These are phyloP conservation scores for Formica selysi DNA, from an alignment of 1,140 invertebrate species.

Conservation along the genomic window DNA sequence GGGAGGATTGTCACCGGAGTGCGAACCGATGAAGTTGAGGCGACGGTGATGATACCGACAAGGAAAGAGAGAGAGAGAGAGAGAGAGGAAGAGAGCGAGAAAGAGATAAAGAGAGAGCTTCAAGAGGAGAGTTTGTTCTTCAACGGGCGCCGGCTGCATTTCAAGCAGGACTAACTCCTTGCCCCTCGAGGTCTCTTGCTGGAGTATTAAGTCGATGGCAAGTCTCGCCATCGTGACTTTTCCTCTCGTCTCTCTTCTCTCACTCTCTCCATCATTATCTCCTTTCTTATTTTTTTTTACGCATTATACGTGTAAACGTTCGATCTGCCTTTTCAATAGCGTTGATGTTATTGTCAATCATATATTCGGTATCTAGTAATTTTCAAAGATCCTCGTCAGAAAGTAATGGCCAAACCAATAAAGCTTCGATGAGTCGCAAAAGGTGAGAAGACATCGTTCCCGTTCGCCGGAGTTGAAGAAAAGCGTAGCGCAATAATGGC, in stretches of 20 bases:
- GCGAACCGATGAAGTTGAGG: slow-evolving; percentile 36
- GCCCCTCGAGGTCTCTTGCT: slow-evolving; percentile 66
- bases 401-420: slow-evolving; percentile 13
- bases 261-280: slow-evolving; percentile 12
- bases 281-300: neutral
- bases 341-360: slow-evolving; percentile 20
- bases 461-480: neutral
- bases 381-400: neutral
- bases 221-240: slow-evolving; percentile 50
- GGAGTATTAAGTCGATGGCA: slow-evolving; percentile 74
- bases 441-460: neutral
- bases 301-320: neutral
- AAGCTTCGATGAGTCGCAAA: neutral
- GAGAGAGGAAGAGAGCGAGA: slow-evolving; percentile 46
- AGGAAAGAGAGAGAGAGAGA: slow-evolving; percentile 20
- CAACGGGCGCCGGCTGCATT: slow-evolving; percentile 76
- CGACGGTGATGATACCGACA: slow-evolving; percentile 41
- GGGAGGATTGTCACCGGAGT: slow-evolving; percentile 21
- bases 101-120: slow-evolving; percentile 39
- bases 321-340: neutral
- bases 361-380: neutral
- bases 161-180: slow-evolving; percentile 78
- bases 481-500: slow-evolving; percentile 27
- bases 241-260: slow-evolving; percentile 1
- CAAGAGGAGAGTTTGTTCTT: slow-evolving; percentile 75